These are phyloP conservation scores for Pleuronectes platessa DNA, from an alignment of 2,113 vertebrate species.

Conservation along the genomic window DNA sequence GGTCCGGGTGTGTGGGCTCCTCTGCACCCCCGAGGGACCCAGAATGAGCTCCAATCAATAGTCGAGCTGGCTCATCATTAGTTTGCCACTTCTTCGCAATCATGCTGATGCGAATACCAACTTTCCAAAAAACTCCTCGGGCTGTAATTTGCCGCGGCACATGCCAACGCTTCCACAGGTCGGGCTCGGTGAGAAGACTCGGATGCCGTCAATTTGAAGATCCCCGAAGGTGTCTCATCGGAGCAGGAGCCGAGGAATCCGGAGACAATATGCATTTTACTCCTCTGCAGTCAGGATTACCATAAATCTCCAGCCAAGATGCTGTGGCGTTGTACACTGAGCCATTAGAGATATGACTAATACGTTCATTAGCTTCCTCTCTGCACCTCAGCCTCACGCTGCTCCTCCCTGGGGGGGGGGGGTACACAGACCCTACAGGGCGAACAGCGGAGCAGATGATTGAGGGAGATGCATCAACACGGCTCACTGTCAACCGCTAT, in stretches of 20 bases:
- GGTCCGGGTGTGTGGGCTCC: slow-evolving; percentile 12
- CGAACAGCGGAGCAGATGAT: slow-evolving; percentile 32
- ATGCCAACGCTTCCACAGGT: slow-evolving; percentile 34
- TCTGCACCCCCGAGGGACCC: not conserved
- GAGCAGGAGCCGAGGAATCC: slow-evolving; percentile 5
- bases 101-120: slow-evolving; percentile 36
- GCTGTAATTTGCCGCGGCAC: slow-evolving; percentile 26
- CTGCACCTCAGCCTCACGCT: slow-evolving; percentile 35
- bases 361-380: slow-evolving; percentile 59
- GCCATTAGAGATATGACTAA: slow-evolving; percentile 63
- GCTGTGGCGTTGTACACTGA: slow-evolving; percentile 54
- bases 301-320: slow-evolving; percentile 60
- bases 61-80: slow-evolving; percentile 42
- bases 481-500: slow-evolving; percentile 23
- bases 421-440: not conserved
- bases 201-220: slow-evolving; percentile 35
- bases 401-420: slow-evolving; percentile 8
- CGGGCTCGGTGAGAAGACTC: slow-evolving; percentile 22
- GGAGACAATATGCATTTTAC: slow-evolving; percentile 25
- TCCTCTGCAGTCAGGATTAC: slow-evolving; percentile 45
- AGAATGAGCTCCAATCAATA: slow-evolving; percentile 54
- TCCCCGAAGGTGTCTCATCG: slow-evolving; percentile 52
- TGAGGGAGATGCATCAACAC: slow-evolving; percentile 41
- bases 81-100: slow-evolving; percentile 7
- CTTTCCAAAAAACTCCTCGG: slow-evolving; percentile 16